Base-by-base conservation (phyloP, 2,113 vertebrate species). In the Nothocercus nigrocapillus region DNA sequence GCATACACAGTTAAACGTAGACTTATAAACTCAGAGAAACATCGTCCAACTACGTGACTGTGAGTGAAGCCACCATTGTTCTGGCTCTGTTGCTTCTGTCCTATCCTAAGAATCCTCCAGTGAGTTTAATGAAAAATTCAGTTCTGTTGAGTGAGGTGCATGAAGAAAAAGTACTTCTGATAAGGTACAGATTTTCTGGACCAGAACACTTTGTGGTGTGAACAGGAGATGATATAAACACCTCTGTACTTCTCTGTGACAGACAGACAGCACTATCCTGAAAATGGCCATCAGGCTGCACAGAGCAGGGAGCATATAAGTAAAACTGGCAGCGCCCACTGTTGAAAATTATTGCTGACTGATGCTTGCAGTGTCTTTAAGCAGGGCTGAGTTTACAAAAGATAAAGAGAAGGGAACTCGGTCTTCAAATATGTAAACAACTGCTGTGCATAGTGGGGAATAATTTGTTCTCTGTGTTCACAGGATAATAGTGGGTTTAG, bases 71-170 rank as follows among this genome's bases (percentile, higher is more conserved):
- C n/a, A 8, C 7, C 27, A 2, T 30, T 85, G 82, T 88, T 80
- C 40, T 62, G 4, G 64, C 10, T 47, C 2, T 49, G 1, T 40
- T 34, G 18, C 8, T 88, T 88, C 40, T 59, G 12, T 54, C 69
- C 56, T 21, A 28, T 24, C 79, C 85, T 27, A 64, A 5, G 82
- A 79, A 9, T 66, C 5, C 28, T 73, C 53, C 30, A 56, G 11
- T 40, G 40, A 78, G 16, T 82, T 85, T 82, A 79, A 61, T 64
- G 34, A 88, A 82, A 91, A 5, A 4, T 82, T 88, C 82, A 4
- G 11, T 85, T 82, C n/a, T 32, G 24, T 18, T 82, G n/a, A 73
- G 25, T 8, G 12, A 76, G 4, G 3, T 34, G 4, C 5, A 13
- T 49, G 49, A 22, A 49, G 49, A 49, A 49, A 49, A 49, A 24